Evolutionary conservation across 1,140 invertebrate genomes (phyloP).

Genomic region (Formica selysi): DNA sequence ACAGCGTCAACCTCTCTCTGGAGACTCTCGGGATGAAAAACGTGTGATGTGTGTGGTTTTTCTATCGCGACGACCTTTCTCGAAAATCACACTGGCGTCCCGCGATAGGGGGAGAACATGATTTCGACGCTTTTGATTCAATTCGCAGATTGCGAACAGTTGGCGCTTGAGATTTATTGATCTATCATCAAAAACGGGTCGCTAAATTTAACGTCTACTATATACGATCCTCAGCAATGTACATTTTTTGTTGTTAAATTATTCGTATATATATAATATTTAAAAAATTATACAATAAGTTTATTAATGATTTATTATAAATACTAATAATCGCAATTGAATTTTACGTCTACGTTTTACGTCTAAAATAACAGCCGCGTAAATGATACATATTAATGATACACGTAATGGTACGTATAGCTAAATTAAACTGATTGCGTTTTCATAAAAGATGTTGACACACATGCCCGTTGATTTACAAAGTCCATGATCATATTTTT

Average conservation of each 20-base stretch:
- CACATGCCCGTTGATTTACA: conserved; percentile 18
- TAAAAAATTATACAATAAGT: neutral
- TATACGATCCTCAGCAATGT: neutral
- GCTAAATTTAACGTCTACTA: neutral
- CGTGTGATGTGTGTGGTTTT: conserved; percentile 9
- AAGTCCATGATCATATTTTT: conserved; percentile 36
- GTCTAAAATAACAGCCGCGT: neutral
- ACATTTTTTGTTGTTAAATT: neutral
- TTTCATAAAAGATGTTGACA: conserved; percentile 39
- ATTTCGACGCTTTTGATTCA: neutral
- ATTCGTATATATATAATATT: too few relatives aligned
- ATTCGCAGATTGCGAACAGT: conserved; percentile 8
- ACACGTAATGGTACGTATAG: neutral
- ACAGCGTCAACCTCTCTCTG: neutral
- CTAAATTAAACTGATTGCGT: conserved; percentile 55
- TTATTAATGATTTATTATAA: neutral
- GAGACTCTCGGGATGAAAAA: conserved; percentile 40
- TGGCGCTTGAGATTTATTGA: neutral
- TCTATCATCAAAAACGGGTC: neutral
- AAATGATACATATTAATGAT: conserved; percentile 5
- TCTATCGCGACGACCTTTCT: neutral
- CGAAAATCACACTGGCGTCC: conserved; percentile 1
- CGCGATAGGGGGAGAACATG: neutral
- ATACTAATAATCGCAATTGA: neutral
- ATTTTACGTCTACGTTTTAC: neutral